Percentiles rank a stretch among this genome's conserved stretches.
Conservation (phyloP, 35 echinoderm and acorn worm genomes). For the Amphiura filiformis region DNA sequence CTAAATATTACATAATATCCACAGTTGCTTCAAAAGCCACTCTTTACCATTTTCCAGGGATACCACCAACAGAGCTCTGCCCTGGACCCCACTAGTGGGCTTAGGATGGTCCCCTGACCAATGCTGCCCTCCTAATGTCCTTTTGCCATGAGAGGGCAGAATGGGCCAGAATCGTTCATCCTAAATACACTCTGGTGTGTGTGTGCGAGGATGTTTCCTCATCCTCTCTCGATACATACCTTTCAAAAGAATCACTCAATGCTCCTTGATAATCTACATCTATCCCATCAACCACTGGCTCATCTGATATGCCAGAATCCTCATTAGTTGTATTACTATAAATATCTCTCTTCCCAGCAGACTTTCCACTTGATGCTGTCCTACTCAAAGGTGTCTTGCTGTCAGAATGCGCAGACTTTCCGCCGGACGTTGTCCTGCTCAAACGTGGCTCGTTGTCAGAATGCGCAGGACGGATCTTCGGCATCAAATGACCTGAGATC, state of each 20-base stretch:
- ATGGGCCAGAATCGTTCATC: too few relatives aligned
- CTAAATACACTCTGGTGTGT: too few relatives aligned
- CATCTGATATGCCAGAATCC: conserved; percentile 78
- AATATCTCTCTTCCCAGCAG: conserved; percentile 38
- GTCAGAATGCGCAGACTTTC: conserved; percentile 29
- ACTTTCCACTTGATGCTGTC: conserved; percentile 30
- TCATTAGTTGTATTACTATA: conserved; percentile 81
- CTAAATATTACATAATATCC: too few relatives aligned
- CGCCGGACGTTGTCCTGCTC: conserved; percentile 8
- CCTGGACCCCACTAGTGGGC: too few relatives aligned
- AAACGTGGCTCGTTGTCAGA: neutral
- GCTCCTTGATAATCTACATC: conserved; percentile 37
- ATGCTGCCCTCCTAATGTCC: too few relatives aligned
- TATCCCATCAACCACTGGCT: conserved; percentile 52
- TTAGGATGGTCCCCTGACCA: too few relatives aligned
- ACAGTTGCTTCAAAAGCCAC: too few relatives aligned
- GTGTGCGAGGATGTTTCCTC: too few relatives aligned
- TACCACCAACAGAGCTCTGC: too few relatives aligned
- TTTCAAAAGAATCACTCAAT: conserved; percentile 18
- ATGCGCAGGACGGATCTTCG: conserved; percentile 17
- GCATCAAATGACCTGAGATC: conserved; percentile 28
- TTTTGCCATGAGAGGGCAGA: too few relatives aligned
- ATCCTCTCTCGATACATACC: too few relatives aligned
- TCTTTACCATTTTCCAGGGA: too few relatives aligned
- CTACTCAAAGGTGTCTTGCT: neutral